phyloP scores from a whole-genome alignment of 2,888 invertebrate genomes.

The Coenonympha arcania region DNA sequence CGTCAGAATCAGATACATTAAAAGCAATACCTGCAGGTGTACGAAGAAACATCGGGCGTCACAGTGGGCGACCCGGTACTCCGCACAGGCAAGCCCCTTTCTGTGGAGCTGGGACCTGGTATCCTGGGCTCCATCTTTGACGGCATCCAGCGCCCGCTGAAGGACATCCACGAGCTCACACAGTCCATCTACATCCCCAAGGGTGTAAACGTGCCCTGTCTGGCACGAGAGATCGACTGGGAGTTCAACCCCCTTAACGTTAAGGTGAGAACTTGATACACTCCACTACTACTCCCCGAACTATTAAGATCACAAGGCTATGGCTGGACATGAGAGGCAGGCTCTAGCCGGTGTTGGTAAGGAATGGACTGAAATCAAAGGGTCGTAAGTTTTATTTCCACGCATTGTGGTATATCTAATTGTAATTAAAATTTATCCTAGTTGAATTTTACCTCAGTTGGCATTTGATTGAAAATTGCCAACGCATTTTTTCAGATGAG shows the following conservation, averaged over 20 bases:
- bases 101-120: conserved; percentile 98
- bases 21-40: conserved; percentile 74
- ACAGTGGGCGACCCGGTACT: conserved; percentile 99
- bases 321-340: too few species aligned
- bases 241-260: conserved; percentile 91
- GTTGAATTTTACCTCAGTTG: too few species aligned
- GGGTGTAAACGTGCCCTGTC: conserved; percentile 95
- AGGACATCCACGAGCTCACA: conserved; percentile 95
- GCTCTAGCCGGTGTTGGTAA: too few species aligned
- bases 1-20: neutral
- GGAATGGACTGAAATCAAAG: too few species aligned
- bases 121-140: conserved; percentile 99
- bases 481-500: too few species aligned
- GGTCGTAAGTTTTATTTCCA: too few species aligned
- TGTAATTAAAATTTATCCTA: too few species aligned
- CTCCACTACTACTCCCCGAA: too few species aligned
- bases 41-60: conserved; percentile 97
- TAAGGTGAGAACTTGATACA: conserved; percentile 72
- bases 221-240: conserved; percentile 88
- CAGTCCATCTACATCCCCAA: conserved; percentile 99
- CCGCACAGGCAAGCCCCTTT: conserved; percentile 98
- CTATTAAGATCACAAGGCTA: too few species aligned
- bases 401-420: too few species aligned
- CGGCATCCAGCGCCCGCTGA: conserved; percentile 98
- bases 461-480: too few species aligned